Evolutionary conservation across 2,797 vertebrate species (phyloP).

Genomic region (Lophius americanus): DNA sequence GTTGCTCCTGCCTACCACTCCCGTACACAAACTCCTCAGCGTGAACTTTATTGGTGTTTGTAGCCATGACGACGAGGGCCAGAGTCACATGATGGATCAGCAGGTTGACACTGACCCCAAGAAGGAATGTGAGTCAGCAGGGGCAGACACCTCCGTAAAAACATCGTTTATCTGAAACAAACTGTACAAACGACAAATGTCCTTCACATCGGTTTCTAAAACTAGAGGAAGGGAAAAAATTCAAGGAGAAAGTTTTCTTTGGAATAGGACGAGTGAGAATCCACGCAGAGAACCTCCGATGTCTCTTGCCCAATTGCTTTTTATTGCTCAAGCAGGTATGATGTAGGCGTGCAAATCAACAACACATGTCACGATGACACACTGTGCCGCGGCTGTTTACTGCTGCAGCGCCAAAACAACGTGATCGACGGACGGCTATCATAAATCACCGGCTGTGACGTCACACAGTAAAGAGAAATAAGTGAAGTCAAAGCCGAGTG

Average conservation of each 20-base stretch:
- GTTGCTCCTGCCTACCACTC: constrained; percentile 19
- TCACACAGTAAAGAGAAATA: constrained; percentile 3
- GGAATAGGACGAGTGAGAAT: background rate
- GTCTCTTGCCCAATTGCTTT: background rate
- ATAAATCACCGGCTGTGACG: background rate
- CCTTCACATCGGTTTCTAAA: no score
- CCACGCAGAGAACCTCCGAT: background rate
- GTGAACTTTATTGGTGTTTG: constrained; percentile 35
- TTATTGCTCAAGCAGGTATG: background rate
- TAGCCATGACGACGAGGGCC: constrained; percentile 45
- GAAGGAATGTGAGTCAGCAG: background rate
- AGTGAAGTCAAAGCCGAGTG: background rate
- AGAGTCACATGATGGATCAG: constrained; percentile 28
- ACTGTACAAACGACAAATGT: no score
- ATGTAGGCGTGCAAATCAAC: constrained; percentile 18
- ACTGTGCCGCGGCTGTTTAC: constrained; percentile 6
- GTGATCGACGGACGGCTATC: constrained; percentile 17
- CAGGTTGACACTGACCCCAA: constrained; percentile 8
- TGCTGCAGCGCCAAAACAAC: constrained; percentile 17
- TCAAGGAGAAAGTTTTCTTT: background rate
- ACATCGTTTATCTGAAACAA: no score
- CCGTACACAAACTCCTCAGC: constrained; percentile 14
- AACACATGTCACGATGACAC: constrained; percentile 24
- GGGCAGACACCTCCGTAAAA: no score
- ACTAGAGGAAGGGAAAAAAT: no score